Evolutionary conservation across 1,140 invertebrate species (phyloP).

Genomic region (Hycleus phaleratus): DNA sequence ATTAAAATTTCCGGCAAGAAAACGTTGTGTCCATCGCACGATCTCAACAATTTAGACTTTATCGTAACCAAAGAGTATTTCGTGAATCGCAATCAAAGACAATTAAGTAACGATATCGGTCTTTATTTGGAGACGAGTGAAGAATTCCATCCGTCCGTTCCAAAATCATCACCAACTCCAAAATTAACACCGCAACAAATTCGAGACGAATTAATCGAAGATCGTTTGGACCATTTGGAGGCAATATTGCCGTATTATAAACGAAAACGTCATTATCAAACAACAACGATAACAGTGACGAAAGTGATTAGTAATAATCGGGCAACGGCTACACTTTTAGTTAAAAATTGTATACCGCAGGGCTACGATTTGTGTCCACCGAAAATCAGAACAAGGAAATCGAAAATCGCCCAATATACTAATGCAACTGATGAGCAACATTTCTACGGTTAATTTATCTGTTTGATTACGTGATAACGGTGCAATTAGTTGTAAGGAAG

Average conservation of each 20-base stretch:
- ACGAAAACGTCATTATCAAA: conserved; percentile 32
- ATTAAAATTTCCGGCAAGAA: conserved; percentile 33
- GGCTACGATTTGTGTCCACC: conserved; percentile 28
- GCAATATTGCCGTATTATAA: conserved; percentile 36
- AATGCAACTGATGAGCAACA: conserved; percentile 1
- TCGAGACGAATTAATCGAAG: conserved; percentile 35
- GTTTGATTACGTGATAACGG: too few relatives aligned
- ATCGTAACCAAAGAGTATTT: conserved; percentile 34
- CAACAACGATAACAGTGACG: conserved; percentile 36
- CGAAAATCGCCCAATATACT: conserved; percentile 25
- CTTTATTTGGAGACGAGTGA: conserved; percentile 22
- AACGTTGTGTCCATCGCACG: conserved; percentile 18
- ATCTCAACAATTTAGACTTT: conserved; percentile 20
- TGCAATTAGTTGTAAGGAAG: too few relatives aligned
- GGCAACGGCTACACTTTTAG: conserved; percentile 33
- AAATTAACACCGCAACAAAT: conserved; percentile 18
- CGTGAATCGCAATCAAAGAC: conserved; percentile 10
- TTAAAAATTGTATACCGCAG: conserved; percentile 37
- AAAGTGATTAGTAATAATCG: conserved; percentile 29
- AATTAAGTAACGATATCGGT: background rate
- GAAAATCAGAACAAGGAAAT: conserved; percentile 26
- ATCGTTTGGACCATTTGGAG: conserved; percentile 36
- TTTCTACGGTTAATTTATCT: conserved; percentile 1
- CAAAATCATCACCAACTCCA: conserved; percentile 19
- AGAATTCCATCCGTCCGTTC: conserved; percentile 1